Conservation (phyloP, 2,888 invertebrate genomes). For the Trichopoda pennipes region DNA sequence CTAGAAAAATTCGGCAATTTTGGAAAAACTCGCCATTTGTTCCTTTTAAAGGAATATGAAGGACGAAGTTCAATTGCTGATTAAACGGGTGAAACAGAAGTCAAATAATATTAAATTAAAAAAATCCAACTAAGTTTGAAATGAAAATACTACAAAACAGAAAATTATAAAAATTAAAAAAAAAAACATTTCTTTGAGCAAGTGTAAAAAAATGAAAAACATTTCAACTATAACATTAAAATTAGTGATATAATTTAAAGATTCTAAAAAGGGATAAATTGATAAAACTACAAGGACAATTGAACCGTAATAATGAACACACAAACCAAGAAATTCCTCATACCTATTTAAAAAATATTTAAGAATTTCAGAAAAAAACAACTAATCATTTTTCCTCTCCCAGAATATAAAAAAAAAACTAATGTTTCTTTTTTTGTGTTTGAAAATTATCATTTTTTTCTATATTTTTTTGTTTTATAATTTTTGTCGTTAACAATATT, state of each 20-base stretch:
- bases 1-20: too few species aligned
- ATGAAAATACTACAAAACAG: too few species aligned
- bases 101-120: too few species aligned
- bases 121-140: too few species aligned
- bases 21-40: too few species aligned
- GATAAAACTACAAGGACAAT: constrained; percentile 10
- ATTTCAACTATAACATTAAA: not conserved
- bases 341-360: not conserved
- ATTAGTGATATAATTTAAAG: not conserved
- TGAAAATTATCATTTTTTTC: constrained; percentile 14
- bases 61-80: too few species aligned
- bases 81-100: too few species aligned
- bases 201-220: too few species aligned
- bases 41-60: too few species aligned
- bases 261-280: constrained; percentile 47
- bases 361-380: not conserved
- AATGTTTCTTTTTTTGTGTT: constrained; percentile 17
- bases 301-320: not conserved
- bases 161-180: too few species aligned
- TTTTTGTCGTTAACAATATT: constrained; percentile 21
- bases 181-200: too few species aligned
- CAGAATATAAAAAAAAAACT: constrained; percentile 3
- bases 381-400: constrained; percentile 27
- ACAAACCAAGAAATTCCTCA: not conserved
- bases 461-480: constrained; percentile 21